Percentiles rank a stretch among this genome's conserved stretches.
Evolutionary conservation across 1,140 invertebrate species (phyloP).

Genomic region (Bombus sibiricus): DNA sequence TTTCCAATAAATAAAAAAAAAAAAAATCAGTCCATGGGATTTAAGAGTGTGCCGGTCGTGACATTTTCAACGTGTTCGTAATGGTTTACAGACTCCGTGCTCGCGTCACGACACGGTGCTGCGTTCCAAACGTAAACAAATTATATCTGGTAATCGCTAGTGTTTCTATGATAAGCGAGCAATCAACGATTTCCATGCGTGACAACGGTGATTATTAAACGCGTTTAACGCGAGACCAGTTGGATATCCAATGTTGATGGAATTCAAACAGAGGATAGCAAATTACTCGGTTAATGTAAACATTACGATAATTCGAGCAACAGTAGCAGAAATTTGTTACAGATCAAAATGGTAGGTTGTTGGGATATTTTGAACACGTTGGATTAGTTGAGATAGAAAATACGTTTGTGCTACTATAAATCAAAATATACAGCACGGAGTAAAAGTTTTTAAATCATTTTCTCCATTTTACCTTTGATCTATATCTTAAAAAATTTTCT

Average conservation of each 20-base stretch:
- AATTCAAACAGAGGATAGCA: not conserved
- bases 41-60: too few species aligned
- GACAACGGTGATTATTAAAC: conserved; percentile 8
- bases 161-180: not conserved
- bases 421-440: not conserved
- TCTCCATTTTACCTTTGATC: not conserved
- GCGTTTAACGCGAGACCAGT: not conserved
- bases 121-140: not conserved
- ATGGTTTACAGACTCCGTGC: not conserved
- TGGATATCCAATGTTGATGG: not conserved
- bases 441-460: not conserved
- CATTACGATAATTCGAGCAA: conserved; percentile 6
- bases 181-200: not conserved
- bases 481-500: too few species aligned
- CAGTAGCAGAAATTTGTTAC: not conserved
- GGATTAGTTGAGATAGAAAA: too few species aligned
- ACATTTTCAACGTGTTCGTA: not conserved
- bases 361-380: not conserved
- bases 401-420: not conserved
- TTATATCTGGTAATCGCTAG: not conserved
- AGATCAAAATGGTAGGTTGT: not conserved
- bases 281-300: conserved; percentile 25
- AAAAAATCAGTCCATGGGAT: too few species aligned
- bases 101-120: not conserved
- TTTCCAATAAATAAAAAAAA: too few species aligned